Base-by-base conservation (phyloP, 2,797 vertebrate genomes). In the Molossus molossus region DNA sequence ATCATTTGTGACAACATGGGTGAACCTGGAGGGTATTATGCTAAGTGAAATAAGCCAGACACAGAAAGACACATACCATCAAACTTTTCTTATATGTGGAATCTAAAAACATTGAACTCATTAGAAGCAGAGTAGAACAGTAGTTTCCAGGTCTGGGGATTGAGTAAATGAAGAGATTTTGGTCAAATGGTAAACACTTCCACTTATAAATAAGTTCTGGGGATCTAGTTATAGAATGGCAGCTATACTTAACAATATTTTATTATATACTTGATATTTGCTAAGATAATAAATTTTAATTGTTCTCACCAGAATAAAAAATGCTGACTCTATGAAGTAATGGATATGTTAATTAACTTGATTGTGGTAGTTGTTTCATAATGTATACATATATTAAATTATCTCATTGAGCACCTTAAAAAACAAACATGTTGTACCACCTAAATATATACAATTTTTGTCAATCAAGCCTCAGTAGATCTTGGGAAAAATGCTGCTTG, bases 221-320 rank as follows among this genome's bases (percentile, higher is more conserved):
- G 20, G 29, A 23, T 50, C 45, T 67, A 83, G 53, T 67, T 83
- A 83, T 18, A 33, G 29, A 21, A 67, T 67, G 20, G 45, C 50
- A 62, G 10, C 62, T 83, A 65, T 65, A 83, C 29, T 83, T 53
- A 33, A 67, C 29, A 83, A 83, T 50, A 83, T 45, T 53, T 18
- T 33, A 83, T 83, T 67, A 15, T 67, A 67, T 67, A 33, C 45
- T 65, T 65, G 20, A 65, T 65, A 50, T 65, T 33, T 83, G 12
- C 84, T 23, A 67, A 67, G 69, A 87, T 5, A 87, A 27, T 48
- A 58, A 12, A 87, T 73, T 29, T 58, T 87, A 73, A 58, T 25
- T 62, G 55, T 87, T 73, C 37, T 87, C 45, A 73, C 20, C 69
- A 73, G 84, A 73, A 48, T 21, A 87, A 58, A 73, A 87, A 87